A percentile compares a stretch with the other conserved stretches of the same genome.
Evolutionary conservation across 2,888 invertebrate genomes (phyloP).

Genomic region (Ecdyonurus torrentis): DNA sequence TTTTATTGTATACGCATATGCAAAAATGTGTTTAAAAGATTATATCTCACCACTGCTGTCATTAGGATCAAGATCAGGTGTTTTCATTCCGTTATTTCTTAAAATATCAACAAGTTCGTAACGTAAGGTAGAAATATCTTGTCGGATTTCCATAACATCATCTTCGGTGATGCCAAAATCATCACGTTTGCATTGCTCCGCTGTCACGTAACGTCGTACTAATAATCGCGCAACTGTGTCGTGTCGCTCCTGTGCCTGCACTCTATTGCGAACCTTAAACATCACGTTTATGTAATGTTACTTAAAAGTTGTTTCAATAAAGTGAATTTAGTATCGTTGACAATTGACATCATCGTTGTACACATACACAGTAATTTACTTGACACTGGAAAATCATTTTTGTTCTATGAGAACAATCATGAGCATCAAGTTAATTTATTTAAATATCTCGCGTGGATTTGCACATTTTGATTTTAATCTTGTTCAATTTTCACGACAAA

Average conservation of each 20-base stretch:
- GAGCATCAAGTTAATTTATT: too few species aligned
- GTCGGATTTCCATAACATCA: constrained; percentile 94
- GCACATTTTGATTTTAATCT: too few species aligned
- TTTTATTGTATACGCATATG: too few species aligned
- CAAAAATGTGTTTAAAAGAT: too few species aligned
- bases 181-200: constrained; percentile 74
- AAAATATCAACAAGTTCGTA: constrained; percentile 88
- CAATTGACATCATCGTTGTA: too few species aligned
- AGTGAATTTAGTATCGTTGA: too few species aligned
- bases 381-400: too few species aligned
- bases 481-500: too few species aligned
- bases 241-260: constrained; percentile 52
- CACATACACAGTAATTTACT: too few species aligned
- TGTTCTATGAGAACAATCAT: too few species aligned
- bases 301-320: too few species aligned
- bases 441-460: too few species aligned
- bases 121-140: constrained; percentile 84
- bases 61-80: constrained; percentile 50
- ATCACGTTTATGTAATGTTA: neutral
- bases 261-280: constrained; percentile 19
- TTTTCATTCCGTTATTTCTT: constrained; percentile 72
- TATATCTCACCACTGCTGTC: constrained; percentile 43
- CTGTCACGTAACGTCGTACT: constrained; percentile 78
- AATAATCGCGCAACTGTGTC: constrained; percentile 75
- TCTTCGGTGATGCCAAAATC: constrained; percentile 90